These are phyloP conservation scores for Panzeria rudis DNA, from an alignment of 2,888 invertebrate species.

Conservation along the genomic window DNA sequence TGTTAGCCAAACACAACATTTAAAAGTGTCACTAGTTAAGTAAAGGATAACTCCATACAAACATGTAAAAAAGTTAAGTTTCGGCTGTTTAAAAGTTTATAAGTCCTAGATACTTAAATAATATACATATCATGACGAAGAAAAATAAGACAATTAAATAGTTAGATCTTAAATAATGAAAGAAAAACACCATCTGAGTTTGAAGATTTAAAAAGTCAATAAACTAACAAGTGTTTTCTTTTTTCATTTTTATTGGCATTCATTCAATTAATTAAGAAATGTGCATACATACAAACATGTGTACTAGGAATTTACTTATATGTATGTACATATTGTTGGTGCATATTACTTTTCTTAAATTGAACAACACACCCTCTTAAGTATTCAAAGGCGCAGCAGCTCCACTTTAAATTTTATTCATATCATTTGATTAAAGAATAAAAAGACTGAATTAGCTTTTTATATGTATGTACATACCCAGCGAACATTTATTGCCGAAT, in stretches of 20 bases:
- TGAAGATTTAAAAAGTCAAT: slow-evolving; percentile 42
- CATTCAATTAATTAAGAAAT: slow-evolving; percentile 23
- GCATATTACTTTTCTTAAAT: slow-evolving; percentile 7
- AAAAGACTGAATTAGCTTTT: not conserved
- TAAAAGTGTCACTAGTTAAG: not conserved
- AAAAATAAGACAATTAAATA: no score
- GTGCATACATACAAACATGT: not conserved
- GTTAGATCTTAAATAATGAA: no score
- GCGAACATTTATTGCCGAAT: no score
- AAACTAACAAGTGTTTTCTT: slow-evolving; percentile 60
- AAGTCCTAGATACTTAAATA: not conserved
- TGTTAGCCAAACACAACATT: slow-evolving; percentile 37
- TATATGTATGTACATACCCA: no score
- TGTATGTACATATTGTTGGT: not conserved
- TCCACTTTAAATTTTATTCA: slow-evolving; percentile 22
- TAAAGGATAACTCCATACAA: not conserved
- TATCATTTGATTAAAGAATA: not conserved
- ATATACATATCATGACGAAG: not conserved
- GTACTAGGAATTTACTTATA: no score
- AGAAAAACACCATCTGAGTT: not conserved
- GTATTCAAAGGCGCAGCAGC: slow-evolving; percentile 47
- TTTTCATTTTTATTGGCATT: slow-evolving; percentile 19
- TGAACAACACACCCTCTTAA: slow-evolving; percentile 53
- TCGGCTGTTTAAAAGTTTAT: not conserved
- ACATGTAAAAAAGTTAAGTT: not conserved